phyloP scores from a whole-genome alignment of 1,140 invertebrate genomes.

The Notospermus geniculatus region DNA sequence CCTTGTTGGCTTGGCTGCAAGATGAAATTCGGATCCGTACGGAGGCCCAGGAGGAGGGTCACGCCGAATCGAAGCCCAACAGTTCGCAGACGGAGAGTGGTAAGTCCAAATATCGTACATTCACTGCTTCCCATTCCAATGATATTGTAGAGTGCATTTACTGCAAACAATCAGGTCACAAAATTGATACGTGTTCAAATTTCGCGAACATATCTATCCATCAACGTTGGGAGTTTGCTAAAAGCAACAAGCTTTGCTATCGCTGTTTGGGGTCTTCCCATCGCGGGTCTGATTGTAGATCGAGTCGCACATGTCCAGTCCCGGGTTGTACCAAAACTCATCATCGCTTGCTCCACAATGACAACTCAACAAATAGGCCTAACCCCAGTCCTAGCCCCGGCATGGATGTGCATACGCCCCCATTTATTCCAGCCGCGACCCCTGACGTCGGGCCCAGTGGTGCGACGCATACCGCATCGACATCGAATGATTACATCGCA shows the following conservation, averaged over 20 bases:
- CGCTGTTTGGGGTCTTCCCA: background rate
- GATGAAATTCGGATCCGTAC: background rate
- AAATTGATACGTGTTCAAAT: too few relatives aligned
- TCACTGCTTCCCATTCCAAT: background rate
- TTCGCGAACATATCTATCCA: too few relatives aligned
- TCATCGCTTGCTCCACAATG: background rate
- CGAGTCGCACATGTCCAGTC: background rate
- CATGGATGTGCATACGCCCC: too few relatives aligned
- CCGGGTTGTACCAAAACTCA: background rate
- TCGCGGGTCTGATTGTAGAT: background rate
- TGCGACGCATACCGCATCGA: too few relatives aligned
- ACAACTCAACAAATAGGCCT: background rate
- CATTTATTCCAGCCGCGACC: too few relatives aligned
- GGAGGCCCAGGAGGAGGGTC: slow-evolving; percentile 6
- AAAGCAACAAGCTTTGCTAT: background rate
- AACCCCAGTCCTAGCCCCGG: background rate
- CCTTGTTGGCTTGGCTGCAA: background rate
- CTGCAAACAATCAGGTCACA: too few relatives aligned
- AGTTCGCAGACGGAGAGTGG: too few relatives aligned
- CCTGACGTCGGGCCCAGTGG: too few relatives aligned
- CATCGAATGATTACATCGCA: too few relatives aligned
- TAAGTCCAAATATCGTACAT: background rate
- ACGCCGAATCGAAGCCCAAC: too few relatives aligned
- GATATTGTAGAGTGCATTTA: too few relatives aligned
- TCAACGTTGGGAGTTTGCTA: background rate